A percentile compares a stretch with the other conserved stretches of the same genome.
Conservation (phyloP, 2,113 vertebrate species). For the Ahaetulla prasina region DNA sequence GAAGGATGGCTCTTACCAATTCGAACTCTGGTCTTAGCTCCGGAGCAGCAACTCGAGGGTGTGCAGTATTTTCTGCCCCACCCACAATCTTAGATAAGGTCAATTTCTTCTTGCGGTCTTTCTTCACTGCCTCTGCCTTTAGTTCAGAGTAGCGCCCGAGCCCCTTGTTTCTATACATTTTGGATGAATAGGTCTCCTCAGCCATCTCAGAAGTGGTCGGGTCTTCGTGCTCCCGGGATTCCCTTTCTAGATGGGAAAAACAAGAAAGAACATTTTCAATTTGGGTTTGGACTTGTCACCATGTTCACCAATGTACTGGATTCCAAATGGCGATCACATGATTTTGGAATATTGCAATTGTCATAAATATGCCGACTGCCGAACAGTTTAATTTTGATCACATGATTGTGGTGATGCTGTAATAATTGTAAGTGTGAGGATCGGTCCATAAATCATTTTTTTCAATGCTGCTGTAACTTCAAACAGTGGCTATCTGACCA, state of each 20-base stretch:
- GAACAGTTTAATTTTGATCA: background rate
- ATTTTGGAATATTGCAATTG: background rate
- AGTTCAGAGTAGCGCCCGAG: conserved; percentile 74
- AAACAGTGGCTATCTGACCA: background rate
- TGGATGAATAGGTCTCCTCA: conserved; percentile 80
- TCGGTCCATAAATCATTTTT: background rate
- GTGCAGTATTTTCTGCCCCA: conserved; percentile 79
- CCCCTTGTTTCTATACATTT: conserved; percentile 70
- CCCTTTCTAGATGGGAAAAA: conserved; percentile 72
- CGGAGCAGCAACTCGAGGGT: conserved; percentile 69
- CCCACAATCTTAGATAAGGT: conserved; percentile 80
- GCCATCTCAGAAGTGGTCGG: conserved; percentile 80
- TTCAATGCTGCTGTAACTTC: background rate
- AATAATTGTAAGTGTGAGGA: background rate
- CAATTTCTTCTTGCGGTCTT: conserved; percentile 83
- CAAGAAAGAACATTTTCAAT: background rate
- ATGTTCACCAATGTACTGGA: background rate
- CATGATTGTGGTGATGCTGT: background rate
- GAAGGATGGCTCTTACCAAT: conserved; percentile 75
- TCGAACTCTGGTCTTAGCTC: conserved; percentile 92
- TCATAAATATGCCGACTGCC: background rate
- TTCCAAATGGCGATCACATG: background rate
- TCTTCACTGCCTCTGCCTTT: conserved; percentile 86
- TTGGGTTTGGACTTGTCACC: background rate
- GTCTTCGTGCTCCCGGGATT: conserved; percentile 87